A percentile compares a stretch with the other conserved stretches of the same genome.
These are phyloP conservation scores for Aromia moschata DNA, from an alignment of 2,888 invertebrate species.

Conservation along the genomic window DNA sequence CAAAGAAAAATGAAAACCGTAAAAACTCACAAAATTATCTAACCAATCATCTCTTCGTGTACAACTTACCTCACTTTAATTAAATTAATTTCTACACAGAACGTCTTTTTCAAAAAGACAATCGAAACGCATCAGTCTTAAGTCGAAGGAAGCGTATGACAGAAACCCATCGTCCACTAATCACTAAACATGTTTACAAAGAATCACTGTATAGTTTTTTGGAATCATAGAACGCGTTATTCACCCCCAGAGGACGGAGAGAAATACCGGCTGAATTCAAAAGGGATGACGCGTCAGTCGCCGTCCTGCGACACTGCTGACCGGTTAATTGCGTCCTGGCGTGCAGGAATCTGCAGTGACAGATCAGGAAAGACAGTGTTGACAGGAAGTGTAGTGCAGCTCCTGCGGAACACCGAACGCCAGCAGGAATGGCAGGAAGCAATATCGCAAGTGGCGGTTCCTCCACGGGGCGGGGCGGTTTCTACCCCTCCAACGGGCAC, in stretches of 20 bases:
- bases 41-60: too few relatives aligned
- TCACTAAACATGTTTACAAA: not conserved
- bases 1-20: too few relatives aligned
- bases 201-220: conserved; percentile 7
- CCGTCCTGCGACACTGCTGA: conserved; percentile 38
- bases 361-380: conserved; percentile 58
- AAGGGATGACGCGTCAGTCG: conserved; percentile 25
- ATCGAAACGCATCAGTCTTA: conserved; percentile 7
- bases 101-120: too few relatives aligned
- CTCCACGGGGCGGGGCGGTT: conserved; percentile 59
- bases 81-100: too few relatives aligned
- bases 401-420: conserved; percentile 61
- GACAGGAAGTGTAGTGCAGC: conserved; percentile 61
- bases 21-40: too few relatives aligned
- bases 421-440: conserved; percentile 63
- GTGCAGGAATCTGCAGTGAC: conserved; percentile 44
- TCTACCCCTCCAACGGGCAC: conserved; percentile 50
- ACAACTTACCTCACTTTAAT: not conserved
- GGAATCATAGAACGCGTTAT: not conserved
- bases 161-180: conserved; percentile 14
- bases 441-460: conserved; percentile 65
- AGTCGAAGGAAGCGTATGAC: conserved; percentile 3
- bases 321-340: conserved; percentile 43
- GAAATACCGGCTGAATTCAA: conserved; percentile 7
- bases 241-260: not conserved